Percentiles rank a stretch among this genome's conserved stretches.
phyloP scores from a whole-genome alignment of 1,140 invertebrate species.

The Tenebrio molitor region DNA sequence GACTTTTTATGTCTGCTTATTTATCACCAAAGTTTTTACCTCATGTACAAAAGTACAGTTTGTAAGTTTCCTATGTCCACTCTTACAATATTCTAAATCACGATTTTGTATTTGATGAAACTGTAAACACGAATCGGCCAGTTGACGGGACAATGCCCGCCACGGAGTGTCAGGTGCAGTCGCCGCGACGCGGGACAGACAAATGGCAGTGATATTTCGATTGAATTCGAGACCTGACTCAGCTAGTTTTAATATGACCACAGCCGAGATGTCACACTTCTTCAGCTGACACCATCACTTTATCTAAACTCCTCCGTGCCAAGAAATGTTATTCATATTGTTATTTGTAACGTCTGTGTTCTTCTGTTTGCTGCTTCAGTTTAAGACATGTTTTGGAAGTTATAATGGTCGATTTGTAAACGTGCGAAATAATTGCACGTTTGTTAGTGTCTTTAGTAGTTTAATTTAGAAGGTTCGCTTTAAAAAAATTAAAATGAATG shows the following conservation, averaged over 20 bases:
- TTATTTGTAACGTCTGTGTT: constrained; percentile 24
- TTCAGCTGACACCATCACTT: constrained; percentile 28
- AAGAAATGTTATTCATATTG: constrained; percentile 38
- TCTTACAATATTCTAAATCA: no score
- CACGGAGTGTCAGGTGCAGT: constrained; percentile 47
- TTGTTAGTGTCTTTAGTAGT: constrained; percentile 24
- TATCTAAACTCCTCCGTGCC: constrained; percentile 28
- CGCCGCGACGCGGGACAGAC: constrained; percentile 24
- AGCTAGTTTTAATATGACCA: constrained; percentile 34
- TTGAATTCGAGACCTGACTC: constrained; percentile 33
- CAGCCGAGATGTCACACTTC: constrained; percentile 1
- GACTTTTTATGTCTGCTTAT: no score
- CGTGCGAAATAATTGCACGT: constrained; percentile 35
- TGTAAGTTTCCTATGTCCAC: no score
- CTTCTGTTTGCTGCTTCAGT: constrained; percentile 27
- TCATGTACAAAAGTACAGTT: no score
- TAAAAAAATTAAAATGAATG: constrained; percentile 22
- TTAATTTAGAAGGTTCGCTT: constrained; percentile 11
- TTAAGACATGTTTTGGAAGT: constrained; percentile 41
- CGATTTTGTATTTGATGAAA: no score
- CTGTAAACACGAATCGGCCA: no score
- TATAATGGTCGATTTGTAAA: constrained; percentile 22
- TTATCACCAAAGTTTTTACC: no score
- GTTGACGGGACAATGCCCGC: constrained; percentile 51
- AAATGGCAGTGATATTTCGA: constrained; percentile 52